phyloP scores from a whole-genome alignment of 1,140 invertebrate genomes.

The Elymnias hypermnestra region DNA sequence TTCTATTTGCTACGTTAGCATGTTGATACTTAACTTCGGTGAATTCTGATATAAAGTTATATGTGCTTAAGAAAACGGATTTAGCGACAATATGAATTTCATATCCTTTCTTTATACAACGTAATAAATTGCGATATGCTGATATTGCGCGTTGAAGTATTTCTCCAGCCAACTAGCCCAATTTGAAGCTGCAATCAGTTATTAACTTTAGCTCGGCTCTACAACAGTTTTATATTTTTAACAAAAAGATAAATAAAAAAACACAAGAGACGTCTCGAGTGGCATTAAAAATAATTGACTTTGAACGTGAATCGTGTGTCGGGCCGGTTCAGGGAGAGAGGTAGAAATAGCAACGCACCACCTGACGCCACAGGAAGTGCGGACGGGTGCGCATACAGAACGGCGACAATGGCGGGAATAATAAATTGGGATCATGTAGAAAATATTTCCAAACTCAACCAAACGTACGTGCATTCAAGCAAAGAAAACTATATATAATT shows the following conservation, averaged over 20 bases:
- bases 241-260: not conserved
- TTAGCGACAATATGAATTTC: too few relatives aligned
- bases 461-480: not conserved
- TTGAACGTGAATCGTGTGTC: constrained; percentile 58
- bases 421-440: constrained; percentile 11
- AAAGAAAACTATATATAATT: not conserved
- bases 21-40: too few relatives aligned
- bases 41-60: too few relatives aligned
- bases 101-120: too few relatives aligned
- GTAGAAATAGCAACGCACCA: constrained; percentile 55
- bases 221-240: too few relatives aligned
- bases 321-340: constrained; percentile 49
- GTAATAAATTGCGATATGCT: too few relatives aligned
- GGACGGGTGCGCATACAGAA: constrained; percentile 34
- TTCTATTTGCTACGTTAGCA: too few relatives aligned
- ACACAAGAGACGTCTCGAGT: not conserved
- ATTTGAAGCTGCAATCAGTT: too few relatives aligned
- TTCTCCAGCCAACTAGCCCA: too few relatives aligned
- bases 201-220: too few relatives aligned
- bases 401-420: constrained; percentile 9
- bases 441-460: not conserved
- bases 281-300: constrained; percentile 56
- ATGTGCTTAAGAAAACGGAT: too few relatives aligned
- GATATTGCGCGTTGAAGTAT: too few relatives aligned
- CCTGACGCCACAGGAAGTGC: constrained; percentile 57